Evolutionary conservation across 2,113 vertebrate species (phyloP), one percentile per base, ranked within the genome.

Genomic region (Mirounga angustirostris): DNA sequence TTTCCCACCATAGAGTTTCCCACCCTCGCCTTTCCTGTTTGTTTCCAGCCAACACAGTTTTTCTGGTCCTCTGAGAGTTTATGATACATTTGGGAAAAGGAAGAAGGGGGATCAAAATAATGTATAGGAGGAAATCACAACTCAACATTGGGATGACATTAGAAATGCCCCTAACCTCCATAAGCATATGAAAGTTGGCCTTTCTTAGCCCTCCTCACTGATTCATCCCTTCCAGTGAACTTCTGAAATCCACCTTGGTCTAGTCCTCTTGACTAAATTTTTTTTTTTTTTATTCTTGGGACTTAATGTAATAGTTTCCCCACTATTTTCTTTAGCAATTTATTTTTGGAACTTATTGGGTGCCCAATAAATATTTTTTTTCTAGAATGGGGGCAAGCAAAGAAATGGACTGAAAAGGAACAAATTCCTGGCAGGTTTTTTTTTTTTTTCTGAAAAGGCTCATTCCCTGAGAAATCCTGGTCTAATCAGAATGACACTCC

Each of bases 401-500:
- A 96, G 58, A 94, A 91, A 91, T 50, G 1, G n/a, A 7, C 33
- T 58, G 18, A 74, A 89, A 81, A 85, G 24, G 40, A 90, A 43
- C 10, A 56, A 79, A 95, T 81, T 95, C 61, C 9, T 87, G 74
- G 65, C 61, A 19, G 8, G 1, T 36, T 85, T 40, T 33, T 84
- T 56, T 24, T 24, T 7, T 13, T 15, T 24, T 46, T 14, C 73
- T 26, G 80, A 61, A 63, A 58, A 86, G 6, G 7, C 74, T 82
- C 16, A 59, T 54, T 97, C 58, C 54, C 24, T 7, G 16, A 97
- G 84, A 89, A 91, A 91, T 67, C 40, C 36, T 36, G 12, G 26
- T 92, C 58, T 14, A 84, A 74, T 16, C n/a, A 95, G 89, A 96
- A 56, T 24, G n/a, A 83, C 92, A 84, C 56, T 67, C 46, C 18